phyloP scores from a whole-genome alignment of 2,113 vertebrate species.

The Macquaria ambigua region DNA sequence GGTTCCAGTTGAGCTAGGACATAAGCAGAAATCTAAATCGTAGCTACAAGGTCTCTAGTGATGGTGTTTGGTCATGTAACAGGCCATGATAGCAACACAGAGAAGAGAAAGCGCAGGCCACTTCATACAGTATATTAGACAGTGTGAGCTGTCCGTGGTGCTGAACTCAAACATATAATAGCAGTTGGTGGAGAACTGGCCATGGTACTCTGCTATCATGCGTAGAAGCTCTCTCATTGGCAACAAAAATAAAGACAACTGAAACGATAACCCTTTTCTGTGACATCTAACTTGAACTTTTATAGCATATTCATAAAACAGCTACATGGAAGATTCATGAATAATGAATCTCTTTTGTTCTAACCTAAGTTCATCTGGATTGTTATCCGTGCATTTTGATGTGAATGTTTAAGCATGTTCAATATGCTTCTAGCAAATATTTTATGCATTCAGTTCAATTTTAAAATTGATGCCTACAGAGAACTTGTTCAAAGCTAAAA shows the following conservation, averaged over 20 bases:
- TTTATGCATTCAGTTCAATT: conserved; percentile 39
- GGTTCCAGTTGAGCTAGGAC: background rate
- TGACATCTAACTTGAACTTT: conserved; percentile 26
- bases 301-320: conserved; percentile 34
- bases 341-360: conserved; percentile 34
- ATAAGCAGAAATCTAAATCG: conserved; percentile 1
- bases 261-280: background rate
- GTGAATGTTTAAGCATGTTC: conserved; percentile 29
- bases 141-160: conserved; percentile 48
- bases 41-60: conserved; percentile 24
- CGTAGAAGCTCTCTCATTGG: background rate
- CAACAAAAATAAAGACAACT: background rate
- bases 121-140: background rate
- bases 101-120: background rate
- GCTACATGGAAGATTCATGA: conserved; percentile 40
- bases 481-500: conserved; percentile 21
- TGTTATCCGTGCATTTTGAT: background rate
- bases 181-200: background rate
- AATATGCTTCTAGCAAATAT: conserved; percentile 32
- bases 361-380: conserved; percentile 29
- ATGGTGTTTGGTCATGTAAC: conserved; percentile 26
- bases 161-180: conserved; percentile 33
- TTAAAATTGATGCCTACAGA: conserved; percentile 22
- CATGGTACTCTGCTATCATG: conserved; percentile 9
- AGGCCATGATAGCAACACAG: background rate